Evolutionary conservation across 2,113 vertebrate genomes (phyloP).

Genomic region (Aspiorhynchus laticeps): DNA sequence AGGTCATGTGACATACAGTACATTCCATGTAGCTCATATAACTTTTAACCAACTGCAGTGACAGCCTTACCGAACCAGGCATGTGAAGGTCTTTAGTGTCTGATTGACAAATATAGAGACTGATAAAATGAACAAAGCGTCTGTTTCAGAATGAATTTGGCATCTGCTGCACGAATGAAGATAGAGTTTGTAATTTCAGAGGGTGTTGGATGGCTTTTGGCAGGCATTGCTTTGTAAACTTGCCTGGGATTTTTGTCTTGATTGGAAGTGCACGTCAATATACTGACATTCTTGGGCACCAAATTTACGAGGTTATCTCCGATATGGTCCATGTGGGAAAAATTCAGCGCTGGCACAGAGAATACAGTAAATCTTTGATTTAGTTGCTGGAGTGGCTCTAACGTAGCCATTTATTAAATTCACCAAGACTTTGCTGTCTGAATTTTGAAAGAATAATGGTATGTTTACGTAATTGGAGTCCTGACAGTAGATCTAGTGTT

Average conservation of each 20-base stretch:
- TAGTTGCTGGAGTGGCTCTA: conserved; percentile 19
- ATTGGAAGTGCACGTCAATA: conserved; percentile 21
- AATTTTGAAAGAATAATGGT: background rate
- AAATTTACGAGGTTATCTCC: conserved; percentile 37
- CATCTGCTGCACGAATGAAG: conserved; percentile 9
- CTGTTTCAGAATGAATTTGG: conserved; percentile 21
- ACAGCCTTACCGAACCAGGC: background rate
- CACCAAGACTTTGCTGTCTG: background rate
- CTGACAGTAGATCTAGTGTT: background rate
- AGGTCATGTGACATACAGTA: conserved; percentile 1
- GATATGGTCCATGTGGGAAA: conserved; percentile 16
- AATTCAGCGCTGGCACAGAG: conserved; percentile 1
- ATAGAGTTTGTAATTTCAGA: conserved; percentile 27
- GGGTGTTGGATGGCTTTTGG: conserved; percentile 20
- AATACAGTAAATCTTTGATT: conserved; percentile 16
- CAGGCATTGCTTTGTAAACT: background rate
- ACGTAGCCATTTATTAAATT: conserved; percentile 26
- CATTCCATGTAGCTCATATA: background rate
- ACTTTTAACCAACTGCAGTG: background rate
- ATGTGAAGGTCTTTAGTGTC: conserved; percentile 19
- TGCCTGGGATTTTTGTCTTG: background rate
- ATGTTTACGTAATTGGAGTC: background rate
- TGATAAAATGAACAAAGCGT: background rate
- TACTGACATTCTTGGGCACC: background rate
- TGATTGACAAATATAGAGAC: background rate